Evolutionary conservation across 2,888 invertebrate species (phyloP).

Genomic region (Zele albiditarsus): DNA sequence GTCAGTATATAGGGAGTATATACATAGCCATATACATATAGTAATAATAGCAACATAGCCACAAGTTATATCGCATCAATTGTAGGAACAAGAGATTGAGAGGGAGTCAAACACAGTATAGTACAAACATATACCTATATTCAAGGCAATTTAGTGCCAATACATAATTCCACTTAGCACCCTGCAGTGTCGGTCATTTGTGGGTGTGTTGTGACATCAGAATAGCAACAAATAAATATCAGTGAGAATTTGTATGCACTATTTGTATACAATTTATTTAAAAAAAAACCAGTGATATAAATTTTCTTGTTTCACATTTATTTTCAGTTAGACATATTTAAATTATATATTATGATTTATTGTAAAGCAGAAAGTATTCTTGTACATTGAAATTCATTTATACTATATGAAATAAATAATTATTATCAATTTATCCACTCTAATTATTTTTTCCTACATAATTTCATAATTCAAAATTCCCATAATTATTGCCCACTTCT

Average conservation of each 20-base stretch:
- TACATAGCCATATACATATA: not conserved
- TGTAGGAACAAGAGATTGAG: conserved; percentile 26
- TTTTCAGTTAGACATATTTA: too few species aligned
- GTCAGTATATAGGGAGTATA: not conserved
- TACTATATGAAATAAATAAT: too few species aligned
- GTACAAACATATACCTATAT: conserved; percentile 1
- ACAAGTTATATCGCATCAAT: conserved; percentile 17
- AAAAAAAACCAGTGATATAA: not conserved
- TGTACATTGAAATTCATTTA: too few species aligned
- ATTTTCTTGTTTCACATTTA: too few species aligned
- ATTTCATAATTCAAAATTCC: too few species aligned
- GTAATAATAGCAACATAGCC: not conserved
- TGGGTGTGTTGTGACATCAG: conserved; percentile 65
- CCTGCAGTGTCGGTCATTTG: conserved; percentile 63
- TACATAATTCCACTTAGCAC: conserved; percentile 64
- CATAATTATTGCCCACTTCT: too few species aligned
- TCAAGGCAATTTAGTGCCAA: conserved; percentile 22
- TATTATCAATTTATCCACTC: too few species aligned
- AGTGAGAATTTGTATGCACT: not conserved
- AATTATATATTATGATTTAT: too few species aligned
- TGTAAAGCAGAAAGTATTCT: too few species aligned
- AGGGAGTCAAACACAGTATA: conserved; percentile 48
- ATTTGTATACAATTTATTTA: conserved; percentile 2
- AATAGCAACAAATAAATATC: conserved; percentile 66
- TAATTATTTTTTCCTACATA: too few species aligned